Evolutionary conservation across 2,113 vertebrate species (phyloP), one percentile per base, ranked within the genome.

Genomic region (Oophaga pumilio): DNA sequence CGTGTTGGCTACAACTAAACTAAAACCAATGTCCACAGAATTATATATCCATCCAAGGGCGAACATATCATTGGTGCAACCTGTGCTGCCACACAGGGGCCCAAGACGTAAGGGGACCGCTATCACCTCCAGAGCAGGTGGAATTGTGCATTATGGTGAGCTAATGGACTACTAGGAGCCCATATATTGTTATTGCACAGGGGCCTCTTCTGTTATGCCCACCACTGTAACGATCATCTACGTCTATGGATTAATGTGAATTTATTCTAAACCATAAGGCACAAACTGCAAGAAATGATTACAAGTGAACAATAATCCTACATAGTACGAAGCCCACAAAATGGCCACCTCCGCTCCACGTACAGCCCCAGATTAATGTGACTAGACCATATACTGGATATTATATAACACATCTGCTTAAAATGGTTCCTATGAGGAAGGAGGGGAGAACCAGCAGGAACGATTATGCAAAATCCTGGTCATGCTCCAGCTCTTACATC

Each of bases 401-500:
- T 56, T 78, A 78, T 26, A 59, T 79, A 68, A 82, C 60, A 64
- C 18, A n/a, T 24, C 15, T 53, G 22, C 81, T 18, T 43, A 66
- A n/a, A 83, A 52, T 53, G 81, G 81, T 20, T 83, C 49, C 62
- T 68, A 53, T n/a, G 49, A 83, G 50, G 15, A 26, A 53, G 24
- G 49, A 69, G 43, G 50, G 64, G 53, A 83, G 64, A 11, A 50
- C 26, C 62, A 24, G 62, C 20, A 66, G 60, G 68, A 4, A 33
- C 18, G 62, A 83, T 83, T 83, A 83, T 83, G 59, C 62, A 83
- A 83, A 83, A 83, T 18, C 10, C 62, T 83, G 81, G 62, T 64
- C 24, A 14, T 9, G 6, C n/a, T 62, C 81, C 81, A 83, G 50
- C 64, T 83, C 22, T 83, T 83, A 83, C 81, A 83, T 68, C 62